Evolutionary conservation across 2,797 vertebrate species (phyloP).

Genomic region (Lepus oiostolus): DNA sequence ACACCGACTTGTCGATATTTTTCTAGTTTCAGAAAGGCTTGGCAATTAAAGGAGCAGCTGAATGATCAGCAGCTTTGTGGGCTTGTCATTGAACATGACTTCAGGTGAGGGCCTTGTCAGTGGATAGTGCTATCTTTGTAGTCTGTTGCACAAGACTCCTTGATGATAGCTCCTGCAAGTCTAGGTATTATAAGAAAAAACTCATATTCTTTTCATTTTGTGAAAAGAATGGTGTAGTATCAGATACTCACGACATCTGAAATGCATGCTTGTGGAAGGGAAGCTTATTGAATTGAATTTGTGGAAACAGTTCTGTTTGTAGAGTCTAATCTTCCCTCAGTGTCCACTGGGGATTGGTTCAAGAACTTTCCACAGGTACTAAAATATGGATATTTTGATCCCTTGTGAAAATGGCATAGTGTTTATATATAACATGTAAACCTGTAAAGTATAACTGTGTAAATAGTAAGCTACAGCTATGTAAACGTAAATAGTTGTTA

Average conservation of each 20-base stretch:
- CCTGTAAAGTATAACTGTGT: too few species aligned
- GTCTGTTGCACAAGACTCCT: background rate
- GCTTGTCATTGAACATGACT: background rate
- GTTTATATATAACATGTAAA: too few species aligned
- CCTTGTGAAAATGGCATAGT: too few species aligned
- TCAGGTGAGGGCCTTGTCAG: background rate
- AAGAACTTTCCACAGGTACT: too few species aligned
- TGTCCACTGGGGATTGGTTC: too few species aligned
- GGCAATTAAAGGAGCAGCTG: background rate
- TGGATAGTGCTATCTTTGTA: background rate
- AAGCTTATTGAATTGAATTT: background rate
- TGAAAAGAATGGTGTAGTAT: background rate
- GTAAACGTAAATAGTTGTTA: too few species aligned
- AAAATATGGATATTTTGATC: too few species aligned
- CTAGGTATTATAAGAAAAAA: background rate
- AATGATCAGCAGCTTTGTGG: background rate
- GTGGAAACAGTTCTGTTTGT: background rate
- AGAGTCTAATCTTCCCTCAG: background rate
- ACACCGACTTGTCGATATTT: background rate
- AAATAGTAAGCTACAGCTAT: too few species aligned
- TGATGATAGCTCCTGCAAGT: background rate
- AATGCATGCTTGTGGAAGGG: background rate
- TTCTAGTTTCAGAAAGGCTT: background rate
- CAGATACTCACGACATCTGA: background rate
- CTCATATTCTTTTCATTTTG: background rate